phyloP scores from a whole-genome alignment of 2,888 invertebrate species.

The Drosophila kokeensis region DNA sequence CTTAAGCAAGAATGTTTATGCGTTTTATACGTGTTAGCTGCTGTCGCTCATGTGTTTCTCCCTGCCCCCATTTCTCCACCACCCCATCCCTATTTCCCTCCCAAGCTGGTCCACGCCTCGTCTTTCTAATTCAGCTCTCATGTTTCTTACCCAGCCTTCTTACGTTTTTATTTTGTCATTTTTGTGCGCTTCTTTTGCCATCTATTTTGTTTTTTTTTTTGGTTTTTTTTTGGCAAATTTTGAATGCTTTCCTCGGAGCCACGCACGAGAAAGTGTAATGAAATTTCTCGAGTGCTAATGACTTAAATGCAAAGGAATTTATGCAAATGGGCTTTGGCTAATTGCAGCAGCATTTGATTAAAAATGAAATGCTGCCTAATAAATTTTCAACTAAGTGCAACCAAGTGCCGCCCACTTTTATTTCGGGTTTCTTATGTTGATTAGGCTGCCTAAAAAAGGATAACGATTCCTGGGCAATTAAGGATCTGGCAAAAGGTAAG shows the following conservation, averaged over 20 bases:
- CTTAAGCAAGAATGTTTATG: conserved; percentile 84
- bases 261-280: conserved; percentile 69
- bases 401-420: neutral
- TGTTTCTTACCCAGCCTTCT: conserved; percentile 22
- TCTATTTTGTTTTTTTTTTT: conserved; percentile 18
- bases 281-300: conserved; percentile 71
- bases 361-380: conserved; percentile 40
- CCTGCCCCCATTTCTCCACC: neutral
- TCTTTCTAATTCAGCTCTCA: neutral
- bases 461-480: neutral
- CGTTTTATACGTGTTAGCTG: conserved; percentile 82
- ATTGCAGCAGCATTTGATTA: conserved; percentile 69
- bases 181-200: conserved; percentile 33
- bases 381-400: conserved; percentile 36
- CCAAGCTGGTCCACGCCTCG: neutral
- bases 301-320: conserved; percentile 76
- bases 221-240: conserved; percentile 46
- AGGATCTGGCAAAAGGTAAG: neutral
- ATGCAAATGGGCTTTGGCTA: conserved; percentile 58
- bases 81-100: neutral
- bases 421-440: neutral
- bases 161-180: conserved; percentile 73
- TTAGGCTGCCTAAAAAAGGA: neutral
- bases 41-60: conserved; percentile 68
- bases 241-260: conserved; percentile 46